phyloP scores from a whole-genome alignment of 2,888 invertebrate genomes.

The Xanthorhoe designata region DNA sequence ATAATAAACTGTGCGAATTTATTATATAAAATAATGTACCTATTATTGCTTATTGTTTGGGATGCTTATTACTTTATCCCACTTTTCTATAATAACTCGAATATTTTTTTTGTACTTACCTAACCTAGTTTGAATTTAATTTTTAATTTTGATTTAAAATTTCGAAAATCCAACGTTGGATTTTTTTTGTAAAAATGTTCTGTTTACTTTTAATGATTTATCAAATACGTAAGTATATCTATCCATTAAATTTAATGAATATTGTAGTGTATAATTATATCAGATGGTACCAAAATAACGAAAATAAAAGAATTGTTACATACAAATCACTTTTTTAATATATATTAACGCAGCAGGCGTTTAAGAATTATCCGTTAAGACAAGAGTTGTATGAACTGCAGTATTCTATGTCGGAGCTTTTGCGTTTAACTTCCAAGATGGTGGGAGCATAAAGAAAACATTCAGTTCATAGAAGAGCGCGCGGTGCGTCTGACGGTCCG shows the following conservation, averaged over 20 bases:
- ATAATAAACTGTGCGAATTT: background rate
- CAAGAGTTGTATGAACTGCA: conserved; percentile 19
- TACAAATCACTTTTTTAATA: conserved; percentile 3
- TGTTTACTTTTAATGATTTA: background rate
- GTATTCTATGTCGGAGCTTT: conserved; percentile 34
- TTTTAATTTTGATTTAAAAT: no score
- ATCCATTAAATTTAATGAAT: background rate
- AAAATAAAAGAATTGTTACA: background rate
- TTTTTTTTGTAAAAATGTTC: background rate
- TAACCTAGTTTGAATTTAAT: background rate
- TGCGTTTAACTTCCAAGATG: conserved; percentile 36
- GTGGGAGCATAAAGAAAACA: conserved; percentile 58
- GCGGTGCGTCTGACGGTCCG: conserved; percentile 59
- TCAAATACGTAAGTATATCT: background rate
- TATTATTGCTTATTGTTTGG: background rate
- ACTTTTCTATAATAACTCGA: background rate
- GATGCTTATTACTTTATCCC: background rate
- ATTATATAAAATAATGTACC: background rate
- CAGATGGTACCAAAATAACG: background rate
- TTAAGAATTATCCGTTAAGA: conserved; percentile 13
- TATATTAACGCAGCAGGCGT: background rate
- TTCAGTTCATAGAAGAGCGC: conserved; percentile 72
- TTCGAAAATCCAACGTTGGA: no score
- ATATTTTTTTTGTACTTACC: background rate
- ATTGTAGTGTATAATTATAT: background rate